These are phyloP conservation scores for Pangasius djambal DNA, from an alignment of 2,797 vertebrate species.

Conservation along the genomic window DNA sequence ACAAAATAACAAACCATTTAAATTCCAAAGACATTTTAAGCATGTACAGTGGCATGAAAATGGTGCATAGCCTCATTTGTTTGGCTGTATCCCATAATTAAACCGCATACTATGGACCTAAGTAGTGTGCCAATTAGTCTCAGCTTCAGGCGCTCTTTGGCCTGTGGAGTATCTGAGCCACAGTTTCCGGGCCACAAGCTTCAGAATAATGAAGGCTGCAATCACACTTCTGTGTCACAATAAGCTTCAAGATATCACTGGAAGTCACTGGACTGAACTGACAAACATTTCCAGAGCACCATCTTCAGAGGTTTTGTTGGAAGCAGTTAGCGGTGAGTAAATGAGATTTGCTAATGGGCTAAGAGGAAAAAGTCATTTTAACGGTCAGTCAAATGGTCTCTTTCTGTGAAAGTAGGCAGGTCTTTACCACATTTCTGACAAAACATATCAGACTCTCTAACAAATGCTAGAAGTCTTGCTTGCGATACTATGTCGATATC, in stretches of 20 bases:
- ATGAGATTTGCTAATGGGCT: background rate
- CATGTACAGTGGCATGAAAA: background rate
- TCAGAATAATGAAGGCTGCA: conserved; percentile 4
- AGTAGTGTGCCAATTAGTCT: conserved; percentile 10
- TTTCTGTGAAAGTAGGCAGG: background rate
- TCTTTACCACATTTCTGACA: background rate
- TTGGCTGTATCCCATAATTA: background rate
- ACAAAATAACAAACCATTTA: background rate
- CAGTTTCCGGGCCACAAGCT: conserved; percentile 21
- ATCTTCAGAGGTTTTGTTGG: background rate
- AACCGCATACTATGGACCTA: background rate
- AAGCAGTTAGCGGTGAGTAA: background rate
- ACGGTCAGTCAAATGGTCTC: background rate
- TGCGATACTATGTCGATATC: background rate
- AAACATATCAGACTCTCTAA: background rate
- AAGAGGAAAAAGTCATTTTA: background rate
- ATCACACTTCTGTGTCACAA: conserved; percentile 6
- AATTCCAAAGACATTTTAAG: background rate
- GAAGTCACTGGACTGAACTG: conserved; percentile 10
- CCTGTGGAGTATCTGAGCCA: background rate
- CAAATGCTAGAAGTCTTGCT: background rate
- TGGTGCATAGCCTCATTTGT: background rate
- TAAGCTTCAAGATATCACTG: background rate
- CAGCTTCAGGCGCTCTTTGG: background rate
- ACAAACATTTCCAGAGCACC: conserved; percentile 1